phyloP scores from a whole-genome alignment of 2,888 invertebrate species.

The Hyles lineata region DNA sequence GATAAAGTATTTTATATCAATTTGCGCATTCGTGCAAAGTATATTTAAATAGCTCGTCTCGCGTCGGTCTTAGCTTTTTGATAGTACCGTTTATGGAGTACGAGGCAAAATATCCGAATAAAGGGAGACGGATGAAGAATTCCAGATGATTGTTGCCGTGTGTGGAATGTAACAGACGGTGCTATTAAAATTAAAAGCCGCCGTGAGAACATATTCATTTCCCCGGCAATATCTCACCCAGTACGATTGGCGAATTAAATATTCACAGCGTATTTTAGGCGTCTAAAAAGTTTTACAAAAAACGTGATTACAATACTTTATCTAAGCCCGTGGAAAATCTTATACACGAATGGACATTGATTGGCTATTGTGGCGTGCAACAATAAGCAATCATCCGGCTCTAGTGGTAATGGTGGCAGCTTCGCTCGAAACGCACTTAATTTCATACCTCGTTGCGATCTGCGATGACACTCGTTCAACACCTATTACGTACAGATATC shows the following conservation, averaged over 20 bases:
- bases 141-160: slow-evolving; percentile 53
- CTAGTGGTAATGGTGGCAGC: slow-evolving; percentile 60
- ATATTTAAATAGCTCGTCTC: slow-evolving; percentile 75
- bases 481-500: not conserved
- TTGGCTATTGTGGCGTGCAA: slow-evolving; percentile 72
- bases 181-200: slow-evolving; percentile 50
- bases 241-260: slow-evolving; percentile 12
- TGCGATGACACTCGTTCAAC: slow-evolving; percentile 46
- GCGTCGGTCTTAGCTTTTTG: slow-evolving; percentile 72
- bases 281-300: slow-evolving; percentile 32
- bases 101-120: slow-evolving; percentile 69
- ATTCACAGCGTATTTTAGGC: slow-evolving; percentile 16
- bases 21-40: slow-evolving; percentile 80
- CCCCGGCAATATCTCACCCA: not conserved
- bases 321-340: slow-evolving; percentile 54
- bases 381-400: slow-evolving; percentile 75
- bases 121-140: slow-evolving; percentile 66
- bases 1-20: slow-evolving; percentile 80
- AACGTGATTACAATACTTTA: slow-evolving; percentile 48
- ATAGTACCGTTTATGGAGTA: slow-evolving; percentile 73
- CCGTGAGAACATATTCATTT: slow-evolving; percentile 43
- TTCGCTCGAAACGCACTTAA: slow-evolving; percentile 58
- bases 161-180: slow-evolving; percentile 52
- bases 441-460: slow-evolving; percentile 55
- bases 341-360: slow-evolving; percentile 63